Base-by-base conservation (phyloP, 1,140 invertebrate genomes). In the Eueides isabella region DNA sequence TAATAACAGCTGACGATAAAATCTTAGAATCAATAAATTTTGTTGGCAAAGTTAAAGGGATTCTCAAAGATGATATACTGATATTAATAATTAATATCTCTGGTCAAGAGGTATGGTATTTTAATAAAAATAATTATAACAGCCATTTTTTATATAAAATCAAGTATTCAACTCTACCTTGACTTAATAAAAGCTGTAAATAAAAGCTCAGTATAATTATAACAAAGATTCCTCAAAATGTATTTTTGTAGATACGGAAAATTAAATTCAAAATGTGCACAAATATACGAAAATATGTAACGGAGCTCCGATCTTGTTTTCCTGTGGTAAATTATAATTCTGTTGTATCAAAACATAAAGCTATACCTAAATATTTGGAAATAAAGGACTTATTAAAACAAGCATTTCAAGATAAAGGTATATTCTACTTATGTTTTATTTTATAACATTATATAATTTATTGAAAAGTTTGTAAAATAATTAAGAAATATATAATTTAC, bases 41-140 rank as follows among this genome's bases (percentile, higher is more conserved):
- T 61, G 79, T 76, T 67, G 72, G 76, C 31, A 90, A 89, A 82
- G 76, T 89, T 16, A 93, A 92, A 81, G 89, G 83, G 6, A 84
- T 90, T 75, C 83, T 83, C 63, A 93, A 93, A 84, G 80, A 88
- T 5, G 86, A 92, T 28, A 75, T 86, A 38, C 67, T 93, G 9
- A 83, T 90, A 66, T 76, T 90, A 48, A 82, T 90, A 30, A 38
- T 87, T 5, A 79, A 61, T 16, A 55, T 61, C 35, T 31, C 35
- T 63, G 63, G n/a, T 28, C 67, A 82, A 48, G 81, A 84, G 69
- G 86, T 85, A 81, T 71, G 67, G 80, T 61, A 55, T 33, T 14
- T 64, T 31, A 67, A 38, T n/a, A n/a, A 31, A 71, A 63, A 44
- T 16, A 30, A 16, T n/a, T n/a, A n/a, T n/a, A n/a, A n/a, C n/a